Evolutionary conservation across 2,113 vertebrate species (phyloP).

Genomic region (Actinemys pallida): DNA sequence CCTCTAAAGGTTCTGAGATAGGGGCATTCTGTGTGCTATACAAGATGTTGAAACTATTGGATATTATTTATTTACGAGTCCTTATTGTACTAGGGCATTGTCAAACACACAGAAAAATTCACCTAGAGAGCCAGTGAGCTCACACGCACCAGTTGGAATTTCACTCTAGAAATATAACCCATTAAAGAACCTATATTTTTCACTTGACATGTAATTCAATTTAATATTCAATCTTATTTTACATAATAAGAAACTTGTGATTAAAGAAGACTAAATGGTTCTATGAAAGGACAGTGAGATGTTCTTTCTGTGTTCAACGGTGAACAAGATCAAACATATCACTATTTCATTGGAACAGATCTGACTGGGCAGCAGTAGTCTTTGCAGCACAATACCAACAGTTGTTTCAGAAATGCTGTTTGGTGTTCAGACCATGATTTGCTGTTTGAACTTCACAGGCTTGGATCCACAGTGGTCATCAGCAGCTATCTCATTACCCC

Average conservation of each 20-base stretch:
- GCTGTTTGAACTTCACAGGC: not conserved
- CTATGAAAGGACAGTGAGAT: not conserved
- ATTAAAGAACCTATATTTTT: not conserved
- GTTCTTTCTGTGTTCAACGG: not conserved
- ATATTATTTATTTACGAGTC: not conserved
- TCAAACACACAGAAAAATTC: not conserved
- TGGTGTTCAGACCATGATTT: conserved; percentile 22
- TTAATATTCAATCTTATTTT: not conserved
- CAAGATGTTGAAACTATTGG: not conserved
- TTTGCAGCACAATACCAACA: not conserved
- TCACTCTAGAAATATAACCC: conserved; percentile 1
- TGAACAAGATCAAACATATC: not conserved
- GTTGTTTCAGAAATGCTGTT: conserved; percentile 18
- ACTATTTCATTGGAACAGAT: not conserved
- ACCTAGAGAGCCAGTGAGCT: not conserved
- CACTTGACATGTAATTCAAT: not conserved
- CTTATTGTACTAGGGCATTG: not conserved
- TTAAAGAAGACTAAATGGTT: conserved; percentile 16
- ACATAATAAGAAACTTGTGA: not conserved
- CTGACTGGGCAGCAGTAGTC: not conserved
- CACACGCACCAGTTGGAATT: not conserved
- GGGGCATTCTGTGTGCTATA: not conserved
- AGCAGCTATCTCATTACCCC: not conserved
- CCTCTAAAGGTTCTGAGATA: not conserved
- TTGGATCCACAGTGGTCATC: conserved; percentile 37